Evolutionary conservation across 2,888 invertebrate species (phyloP).

Genomic region (Erynnis tages): DNA sequence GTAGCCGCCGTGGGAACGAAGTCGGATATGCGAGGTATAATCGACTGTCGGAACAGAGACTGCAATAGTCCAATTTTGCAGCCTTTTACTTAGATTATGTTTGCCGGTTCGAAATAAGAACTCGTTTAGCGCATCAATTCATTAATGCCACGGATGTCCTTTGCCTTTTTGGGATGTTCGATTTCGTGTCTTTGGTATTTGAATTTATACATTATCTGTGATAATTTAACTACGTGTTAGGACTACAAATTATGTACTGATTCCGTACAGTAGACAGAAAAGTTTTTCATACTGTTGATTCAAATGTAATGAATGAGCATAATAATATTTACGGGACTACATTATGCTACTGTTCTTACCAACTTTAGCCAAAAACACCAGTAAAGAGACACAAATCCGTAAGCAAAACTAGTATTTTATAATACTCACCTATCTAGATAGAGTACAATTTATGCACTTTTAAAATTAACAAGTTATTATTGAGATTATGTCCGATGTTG

Average conservation of each 20-base stretch:
- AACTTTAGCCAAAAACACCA: no score
- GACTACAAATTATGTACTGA: not conserved
- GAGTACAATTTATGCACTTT: no score
- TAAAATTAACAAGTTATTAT: no score
- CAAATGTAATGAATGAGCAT: no score
- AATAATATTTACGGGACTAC: no score
- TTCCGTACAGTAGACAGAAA: no score
- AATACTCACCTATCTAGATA: no score
- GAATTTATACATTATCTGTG: not conserved
- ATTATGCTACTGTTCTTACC: no score
- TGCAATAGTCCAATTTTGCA: conserved; percentile 81
- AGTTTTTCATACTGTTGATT: no score
- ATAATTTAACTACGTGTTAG: not conserved
- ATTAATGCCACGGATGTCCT: conserved; percentile 29
- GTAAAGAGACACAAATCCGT: no score
- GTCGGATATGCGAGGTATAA: conserved; percentile 80
- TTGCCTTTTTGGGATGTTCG: conserved; percentile 25
- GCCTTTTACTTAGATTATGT: conserved; percentile 78
- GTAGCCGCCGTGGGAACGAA: conserved; percentile 77
- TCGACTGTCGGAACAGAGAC: conserved; percentile 75
- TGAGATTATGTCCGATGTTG: not conserved
- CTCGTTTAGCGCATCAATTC: conserved; percentile 53
- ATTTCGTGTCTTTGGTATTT: not conserved
- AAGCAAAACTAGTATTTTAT: no score
- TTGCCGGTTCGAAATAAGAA: conserved; percentile 53